A percentile compares a stretch with the other conserved stretches of the same genome.
Evolutionary conservation across 2,113 vertebrate genomes (phyloP).

Genomic region (Aleadryas rufinucha): DNA sequence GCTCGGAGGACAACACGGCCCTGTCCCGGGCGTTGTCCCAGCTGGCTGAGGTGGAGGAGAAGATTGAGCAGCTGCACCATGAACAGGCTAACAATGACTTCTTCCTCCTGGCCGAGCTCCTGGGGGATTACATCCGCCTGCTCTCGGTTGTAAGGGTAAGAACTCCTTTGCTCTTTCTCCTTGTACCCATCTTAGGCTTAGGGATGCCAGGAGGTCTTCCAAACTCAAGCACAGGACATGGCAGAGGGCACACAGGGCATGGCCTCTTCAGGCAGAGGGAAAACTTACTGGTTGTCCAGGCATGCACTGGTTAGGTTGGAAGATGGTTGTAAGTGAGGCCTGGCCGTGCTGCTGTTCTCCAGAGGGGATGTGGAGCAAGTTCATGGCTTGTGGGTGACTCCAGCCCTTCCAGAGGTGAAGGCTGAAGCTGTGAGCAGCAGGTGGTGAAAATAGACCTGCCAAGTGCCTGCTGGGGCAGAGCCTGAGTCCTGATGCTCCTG

Average conservation of each 20-base stretch:
- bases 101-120: constrained; percentile 88
- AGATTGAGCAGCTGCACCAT: constrained; percentile 93
- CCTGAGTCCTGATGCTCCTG: background rate
- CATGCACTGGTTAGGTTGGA: background rate
- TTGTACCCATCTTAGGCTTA: fast-evolving
- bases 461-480: background rate
- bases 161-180: background rate
- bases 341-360: background rate
- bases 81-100: constrained; percentile 93
- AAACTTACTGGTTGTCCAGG: background rate
- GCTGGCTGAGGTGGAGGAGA: constrained; percentile 96
- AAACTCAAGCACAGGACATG: background rate
- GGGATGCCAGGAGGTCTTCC: background rate
- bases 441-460: background rate
- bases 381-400: background rate
- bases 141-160: constrained; percentile 89
- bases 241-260: background rate
- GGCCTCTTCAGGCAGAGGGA: background rate
- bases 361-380: background rate
- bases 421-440: background rate
- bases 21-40: constrained; percentile 93
- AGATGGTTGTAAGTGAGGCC: background rate
- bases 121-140: constrained; percentile 94
- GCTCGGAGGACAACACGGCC: constrained; percentile 96
- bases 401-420: background rate